A percentile compares a stretch with the other conserved stretches of the same genome.
phyloP scores from a whole-genome alignment of 2,113 vertebrate species.

The Leuciscus idus region DNA sequence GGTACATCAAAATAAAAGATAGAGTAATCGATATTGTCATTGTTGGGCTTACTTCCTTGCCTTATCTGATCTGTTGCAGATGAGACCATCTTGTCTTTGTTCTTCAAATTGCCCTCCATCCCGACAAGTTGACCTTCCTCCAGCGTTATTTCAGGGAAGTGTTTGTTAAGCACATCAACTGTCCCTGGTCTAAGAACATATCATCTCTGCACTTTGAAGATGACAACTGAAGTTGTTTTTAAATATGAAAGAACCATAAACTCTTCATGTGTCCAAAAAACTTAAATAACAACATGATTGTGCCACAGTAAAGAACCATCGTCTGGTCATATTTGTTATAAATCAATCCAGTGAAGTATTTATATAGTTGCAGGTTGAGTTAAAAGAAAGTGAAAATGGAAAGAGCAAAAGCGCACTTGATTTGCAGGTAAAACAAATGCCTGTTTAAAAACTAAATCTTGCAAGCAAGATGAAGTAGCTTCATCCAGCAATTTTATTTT shows the following conservation, averaged over 20 bases:
- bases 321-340: not conserved
- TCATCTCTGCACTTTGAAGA: slow-evolving; percentile 27
- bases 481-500: slow-evolving; percentile 6
- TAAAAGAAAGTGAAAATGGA: not conserved
- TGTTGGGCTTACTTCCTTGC: not conserved
- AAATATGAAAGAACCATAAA: not conserved
- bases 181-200: not conserved
- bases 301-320: not conserved
- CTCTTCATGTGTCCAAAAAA: slow-evolving; percentile 21
- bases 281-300: not conserved
- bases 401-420: not conserved
- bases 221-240: not conserved
- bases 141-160: slow-evolving; percentile 25
- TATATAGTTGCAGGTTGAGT: not conserved
- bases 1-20: not conserved
- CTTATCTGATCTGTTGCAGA: slow-evolving; percentile 17
- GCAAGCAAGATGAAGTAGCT: not conserved
- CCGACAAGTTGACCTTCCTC: slow-evolving; percentile 12
- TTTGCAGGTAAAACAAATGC: slow-evolving; percentile 33
- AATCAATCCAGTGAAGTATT: not conserved
- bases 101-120: slow-evolving; percentile 21
- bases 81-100: not conserved
- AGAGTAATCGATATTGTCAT: too few relatives aligned
- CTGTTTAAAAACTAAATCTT: not conserved
- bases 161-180: slow-evolving; percentile 4